Conservation (phyloP, 2,888 invertebrate genomes). For the Limnephilus lunatus region DNA sequence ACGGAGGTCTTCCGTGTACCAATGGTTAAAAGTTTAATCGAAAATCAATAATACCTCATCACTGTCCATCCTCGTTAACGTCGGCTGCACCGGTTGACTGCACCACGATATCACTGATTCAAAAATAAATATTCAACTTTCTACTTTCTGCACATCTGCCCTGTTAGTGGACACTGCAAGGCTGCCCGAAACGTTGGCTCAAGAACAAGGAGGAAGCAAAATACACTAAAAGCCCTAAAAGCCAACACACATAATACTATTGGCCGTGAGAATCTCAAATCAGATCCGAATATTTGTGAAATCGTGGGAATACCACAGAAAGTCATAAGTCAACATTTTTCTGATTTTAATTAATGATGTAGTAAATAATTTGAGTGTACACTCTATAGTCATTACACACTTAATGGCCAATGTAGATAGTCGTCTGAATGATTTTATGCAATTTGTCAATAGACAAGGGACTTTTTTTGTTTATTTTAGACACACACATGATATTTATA, state of each 20-base stretch:
- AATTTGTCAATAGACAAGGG: too few species aligned
- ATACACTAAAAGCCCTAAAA: neutral
- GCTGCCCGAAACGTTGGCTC: neutral
- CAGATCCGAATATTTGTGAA: neutral
- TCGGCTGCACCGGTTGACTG: neutral
- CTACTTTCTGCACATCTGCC: neutral
- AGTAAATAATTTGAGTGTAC: neutral
- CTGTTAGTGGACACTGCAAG: neutral
- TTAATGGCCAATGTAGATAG: neutral
- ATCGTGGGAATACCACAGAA: neutral
- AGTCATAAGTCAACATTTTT: neutral
- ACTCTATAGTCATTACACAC: neutral
- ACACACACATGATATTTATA: too few species aligned
- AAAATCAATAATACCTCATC: neutral
- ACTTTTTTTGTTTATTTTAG: too few species aligned
- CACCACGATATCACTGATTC: neutral
- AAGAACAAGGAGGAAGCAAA: neutral
- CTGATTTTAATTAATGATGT: neutral
- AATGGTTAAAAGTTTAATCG: neutral
- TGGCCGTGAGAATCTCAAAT: neutral
- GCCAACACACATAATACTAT: neutral
- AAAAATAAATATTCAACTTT: neutral
- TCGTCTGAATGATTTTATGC: too few species aligned
- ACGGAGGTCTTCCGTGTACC: neutral
- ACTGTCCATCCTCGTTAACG: neutral